Base-by-base conservation (phyloP, 2,888 invertebrate genomes). In the Agrotis ipsilon region DNA sequence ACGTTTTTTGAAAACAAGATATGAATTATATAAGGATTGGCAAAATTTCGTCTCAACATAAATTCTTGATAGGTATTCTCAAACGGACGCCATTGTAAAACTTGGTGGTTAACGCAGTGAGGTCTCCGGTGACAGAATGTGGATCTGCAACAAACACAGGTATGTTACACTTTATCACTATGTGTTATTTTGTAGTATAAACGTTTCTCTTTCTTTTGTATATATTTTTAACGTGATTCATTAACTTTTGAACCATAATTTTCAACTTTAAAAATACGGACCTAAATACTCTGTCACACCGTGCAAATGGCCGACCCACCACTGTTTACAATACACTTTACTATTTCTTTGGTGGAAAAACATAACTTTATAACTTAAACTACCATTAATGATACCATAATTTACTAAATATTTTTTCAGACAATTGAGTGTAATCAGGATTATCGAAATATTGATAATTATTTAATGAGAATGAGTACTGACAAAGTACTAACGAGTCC, bases 281-380 rank as follows among this genome's bases (percentile, higher is more conserved):
- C 96, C 96, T 96, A 96, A 92, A 96, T 94, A 96, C 96, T 97
- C 97, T 97, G 97, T 97, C 97, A 96, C 96, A 96, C 97, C 96
- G 96, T 96, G 96, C 96, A 97, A 97, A 97, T 97, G 97, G 97
- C 97, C 97, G 97, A 97, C 97, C 96, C 96, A 97, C 97, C 97
- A 97, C 97, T 96, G 94, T 95, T 95, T 94, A 94, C 96, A 97
- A 97, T 90, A 93, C 91, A 94, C 90, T 88, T 86, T 85, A 87
- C 90, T 90, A 91, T 93, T 94, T 89, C 66, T 88, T 87, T 84
- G 78, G 78, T 87, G 46, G 86, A 89, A 89, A 88, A 83, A 67
- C 64, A 72, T 83, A 87, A 78, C 59, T 86, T 89, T 74, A 84
- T 91, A 77, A 90, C 84, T 74, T 86, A 89, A 89, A 68, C 55